These are phyloP conservation scores for Ectropis crepuscularia DNA, from an alignment of 2,888 invertebrate genomes.

Conservation along the genomic window DNA sequence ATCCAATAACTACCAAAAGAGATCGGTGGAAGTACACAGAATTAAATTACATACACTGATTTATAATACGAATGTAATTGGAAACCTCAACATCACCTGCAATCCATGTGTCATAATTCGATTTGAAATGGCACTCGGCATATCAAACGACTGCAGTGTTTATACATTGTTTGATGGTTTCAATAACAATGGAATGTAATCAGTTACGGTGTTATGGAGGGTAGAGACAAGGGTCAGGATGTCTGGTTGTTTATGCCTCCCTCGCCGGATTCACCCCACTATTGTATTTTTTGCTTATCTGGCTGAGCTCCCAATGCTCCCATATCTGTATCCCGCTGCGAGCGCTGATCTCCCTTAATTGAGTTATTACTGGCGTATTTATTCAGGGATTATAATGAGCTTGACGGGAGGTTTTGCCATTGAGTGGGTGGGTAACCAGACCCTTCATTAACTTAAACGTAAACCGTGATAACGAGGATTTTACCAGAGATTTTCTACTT, in stretches of 20 bases:
- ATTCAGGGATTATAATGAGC: constrained; percentile 62
- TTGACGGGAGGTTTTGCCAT: constrained; percentile 37
- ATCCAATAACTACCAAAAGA: too few relatives aligned
- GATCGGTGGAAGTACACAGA: too few relatives aligned
- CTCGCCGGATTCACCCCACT: constrained; percentile 58
- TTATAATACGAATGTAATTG: background rate
- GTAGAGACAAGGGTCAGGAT: constrained; percentile 63
- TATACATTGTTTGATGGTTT: constrained; percentile 66
- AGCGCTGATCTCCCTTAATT: constrained; percentile 76
- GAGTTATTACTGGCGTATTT: constrained; percentile 77
- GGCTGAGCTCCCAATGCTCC: constrained; percentile 46
- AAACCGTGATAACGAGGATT: background rate
- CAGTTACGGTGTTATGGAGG: constrained; percentile 70
- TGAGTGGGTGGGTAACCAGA: constrained; percentile 38
- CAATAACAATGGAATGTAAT: constrained; percentile 78
- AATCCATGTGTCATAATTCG: constrained; percentile 27
- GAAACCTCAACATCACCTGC: constrained; percentile 21
- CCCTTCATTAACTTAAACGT: constrained; percentile 10
- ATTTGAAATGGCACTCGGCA: constrained; percentile 33
- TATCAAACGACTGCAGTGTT: constrained; percentile 57
- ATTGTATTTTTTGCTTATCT: constrained; percentile 69
- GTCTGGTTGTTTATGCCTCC: constrained; percentile 62
- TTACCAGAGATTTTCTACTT: background rate
- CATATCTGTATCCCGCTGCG: constrained; percentile 56
- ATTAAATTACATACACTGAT: too few relatives aligned